Conservation (phyloP, 2,113 vertebrate genomes). For the Pimephales promelas region DNA sequence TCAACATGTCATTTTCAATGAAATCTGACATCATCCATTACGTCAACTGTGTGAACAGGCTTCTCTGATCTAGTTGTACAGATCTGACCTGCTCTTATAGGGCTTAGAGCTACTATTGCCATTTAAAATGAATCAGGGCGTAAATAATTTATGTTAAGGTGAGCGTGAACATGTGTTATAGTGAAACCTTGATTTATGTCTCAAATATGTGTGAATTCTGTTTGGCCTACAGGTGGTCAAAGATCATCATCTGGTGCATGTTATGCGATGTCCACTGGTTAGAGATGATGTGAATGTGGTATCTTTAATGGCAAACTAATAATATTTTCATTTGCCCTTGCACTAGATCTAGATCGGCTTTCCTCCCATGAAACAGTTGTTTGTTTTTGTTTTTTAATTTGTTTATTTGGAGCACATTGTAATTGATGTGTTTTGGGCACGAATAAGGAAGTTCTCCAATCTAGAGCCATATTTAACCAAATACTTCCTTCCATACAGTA, state of each 20-base stretch:
- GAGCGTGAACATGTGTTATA: neutral
- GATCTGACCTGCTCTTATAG: neutral
- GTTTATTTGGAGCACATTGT: constrained; percentile 1
- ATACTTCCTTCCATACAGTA: neutral
- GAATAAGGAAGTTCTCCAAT: constrained; percentile 2
- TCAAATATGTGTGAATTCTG: neutral
- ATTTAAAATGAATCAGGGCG: constrained; percentile 10
- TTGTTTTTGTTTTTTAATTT: constrained; percentile 9
- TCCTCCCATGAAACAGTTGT: neutral
- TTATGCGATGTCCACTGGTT: neutral
- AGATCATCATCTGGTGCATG: constrained; percentile 13
- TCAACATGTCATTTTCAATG: neutral
- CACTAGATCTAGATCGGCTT: neutral
- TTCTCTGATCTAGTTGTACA: neutral
- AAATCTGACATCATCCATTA: constrained; percentile 12
- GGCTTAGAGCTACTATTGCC: neutral
- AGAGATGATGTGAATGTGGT: neutral
- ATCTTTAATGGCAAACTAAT: neutral
- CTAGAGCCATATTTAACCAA: neutral
- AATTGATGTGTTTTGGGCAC: neutral
- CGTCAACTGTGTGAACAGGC: neutral
- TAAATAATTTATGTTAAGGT: constrained; percentile 18
- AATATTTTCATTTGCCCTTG: neutral
- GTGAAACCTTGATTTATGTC: neutral
- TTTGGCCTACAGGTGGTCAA: neutral